Conservation (phyloP, 1,140 invertebrate genomes). For the Zophobas morio region DNA sequence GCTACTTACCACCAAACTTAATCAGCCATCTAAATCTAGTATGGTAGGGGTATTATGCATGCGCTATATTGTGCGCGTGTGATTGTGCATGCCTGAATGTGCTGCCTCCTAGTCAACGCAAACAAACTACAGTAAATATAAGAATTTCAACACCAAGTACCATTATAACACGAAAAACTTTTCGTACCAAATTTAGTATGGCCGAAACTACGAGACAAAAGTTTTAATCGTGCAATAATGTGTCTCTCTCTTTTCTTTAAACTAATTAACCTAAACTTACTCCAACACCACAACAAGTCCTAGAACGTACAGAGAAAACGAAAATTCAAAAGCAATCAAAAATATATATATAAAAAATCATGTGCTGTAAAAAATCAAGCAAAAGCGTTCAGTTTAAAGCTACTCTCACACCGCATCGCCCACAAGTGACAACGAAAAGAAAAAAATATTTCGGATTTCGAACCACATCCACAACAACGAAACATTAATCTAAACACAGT, state of each 20-base stretch:
- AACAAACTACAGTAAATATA: constrained; percentile 65
- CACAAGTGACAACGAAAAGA: constrained; percentile 31
- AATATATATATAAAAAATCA: not conserved
- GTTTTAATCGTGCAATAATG: constrained; percentile 57
- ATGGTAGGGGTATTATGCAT: constrained; percentile 65
- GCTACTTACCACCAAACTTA: constrained; percentile 64
- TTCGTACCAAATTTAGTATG: constrained; percentile 37
- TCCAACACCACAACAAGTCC: constrained; percentile 45
- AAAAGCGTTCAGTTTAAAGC: constrained; percentile 23
- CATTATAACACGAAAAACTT: constrained; percentile 57
- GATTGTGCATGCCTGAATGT: constrained; percentile 65
- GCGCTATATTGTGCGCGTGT: constrained; percentile 63
- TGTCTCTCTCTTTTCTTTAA: constrained; percentile 12
- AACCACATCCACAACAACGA: constrained; percentile 29
- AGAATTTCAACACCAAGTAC: constrained; percentile 51
- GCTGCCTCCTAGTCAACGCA: constrained; percentile 64
- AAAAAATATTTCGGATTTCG: constrained; percentile 30
- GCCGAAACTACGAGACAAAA: constrained; percentile 45
- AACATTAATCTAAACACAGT: constrained; percentile 19
- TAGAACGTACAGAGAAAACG: not conserved
- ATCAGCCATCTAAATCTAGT: constrained; percentile 65
- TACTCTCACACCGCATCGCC: constrained; percentile 32
- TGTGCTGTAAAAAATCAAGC: constrained; percentile 26
- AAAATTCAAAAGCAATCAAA: not conserved
- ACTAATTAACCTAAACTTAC: constrained; percentile 42